These are phyloP conservation scores for Neodon shergylaensis DNA, from an alignment of 2,113 vertebrate species.

Conservation along the genomic window DNA sequence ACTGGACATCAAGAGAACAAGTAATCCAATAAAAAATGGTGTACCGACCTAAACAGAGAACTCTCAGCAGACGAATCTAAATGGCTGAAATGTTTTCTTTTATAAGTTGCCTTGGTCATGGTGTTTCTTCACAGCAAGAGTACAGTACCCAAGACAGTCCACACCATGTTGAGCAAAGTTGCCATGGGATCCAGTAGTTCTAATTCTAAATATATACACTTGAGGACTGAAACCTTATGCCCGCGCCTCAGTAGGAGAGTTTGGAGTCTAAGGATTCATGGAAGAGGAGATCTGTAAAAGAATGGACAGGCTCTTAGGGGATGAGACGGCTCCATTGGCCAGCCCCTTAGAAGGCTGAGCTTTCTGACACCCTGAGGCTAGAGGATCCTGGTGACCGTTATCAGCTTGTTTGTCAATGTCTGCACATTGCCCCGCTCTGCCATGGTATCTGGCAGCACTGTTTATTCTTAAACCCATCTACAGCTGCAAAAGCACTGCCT, in stretches of 20 bases:
- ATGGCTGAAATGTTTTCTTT: not conserved
- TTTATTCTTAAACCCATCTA: slow-evolving; percentile 44
- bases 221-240: not conserved
- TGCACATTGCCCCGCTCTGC: not conserved
- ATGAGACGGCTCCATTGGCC: not conserved
- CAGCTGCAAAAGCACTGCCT: slow-evolving; percentile 55
- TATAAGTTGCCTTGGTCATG: not conserved
- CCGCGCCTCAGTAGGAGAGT: not conserved
- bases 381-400: not conserved
- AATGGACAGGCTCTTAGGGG: not conserved
- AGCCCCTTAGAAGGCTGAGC: not conserved
- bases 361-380: not conserved
- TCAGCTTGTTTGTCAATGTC: not conserved
- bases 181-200: not conserved
- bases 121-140: not conserved
- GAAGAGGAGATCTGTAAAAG: not conserved
- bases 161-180: not conserved
- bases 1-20: too few species aligned
- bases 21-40: too few species aligned
- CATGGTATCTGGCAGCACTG: not conserved
- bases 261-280: not conserved
- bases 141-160: not conserved
- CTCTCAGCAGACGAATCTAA: too few species aligned
- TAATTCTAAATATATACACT: not conserved
- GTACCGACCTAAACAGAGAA: too few species aligned